phyloP scores from a whole-genome alignment of 1,140 invertebrate species.

The Rhynchophorus ferrugineus region DNA sequence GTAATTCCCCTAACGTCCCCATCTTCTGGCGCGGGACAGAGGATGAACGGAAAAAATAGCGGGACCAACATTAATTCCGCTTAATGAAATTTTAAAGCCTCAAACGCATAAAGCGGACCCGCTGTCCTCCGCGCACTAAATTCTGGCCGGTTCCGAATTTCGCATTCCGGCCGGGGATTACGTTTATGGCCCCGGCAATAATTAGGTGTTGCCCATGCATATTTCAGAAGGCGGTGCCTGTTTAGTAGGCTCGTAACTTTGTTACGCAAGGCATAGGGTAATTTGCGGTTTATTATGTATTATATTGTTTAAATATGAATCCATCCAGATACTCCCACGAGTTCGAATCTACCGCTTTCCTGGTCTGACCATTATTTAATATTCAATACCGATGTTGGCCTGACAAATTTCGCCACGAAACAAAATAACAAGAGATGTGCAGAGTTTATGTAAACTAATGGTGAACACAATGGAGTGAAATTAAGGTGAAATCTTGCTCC shows the following conservation, averaged over 20 bases:
- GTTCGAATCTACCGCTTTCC: no score
- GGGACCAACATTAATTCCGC: background rate
- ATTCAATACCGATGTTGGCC: no score
- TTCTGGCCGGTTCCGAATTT: background rate
- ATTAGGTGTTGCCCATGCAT: slow-evolving; percentile 3
- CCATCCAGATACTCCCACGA: no score
- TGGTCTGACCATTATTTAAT: no score
- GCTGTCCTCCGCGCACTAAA: slow-evolving; percentile 1
- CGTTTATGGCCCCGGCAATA: slow-evolving; percentile 1
- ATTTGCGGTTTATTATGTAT: slow-evolving; percentile 3
- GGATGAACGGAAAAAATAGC: background rate
- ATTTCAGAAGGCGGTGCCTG: background rate
- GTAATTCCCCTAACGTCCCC: background rate
- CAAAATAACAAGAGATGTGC: no score
- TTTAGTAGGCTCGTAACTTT: slow-evolving; percentile 2
- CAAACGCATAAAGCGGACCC: background rate
- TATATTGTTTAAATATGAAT: no score
- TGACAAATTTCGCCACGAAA: no score
- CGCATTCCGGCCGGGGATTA: slow-evolving; percentile 1
- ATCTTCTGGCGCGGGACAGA: no score
- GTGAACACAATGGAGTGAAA: no score
- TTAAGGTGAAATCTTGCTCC: no score
- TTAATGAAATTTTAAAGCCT: slow-evolving; percentile 5
- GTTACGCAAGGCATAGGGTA: background rate
- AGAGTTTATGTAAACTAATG: no score